Evolutionary conservation across 2,113 vertebrate genomes (phyloP), one percentile per base, ranked within the genome.

Genomic region (Strix uralensis): DNA sequence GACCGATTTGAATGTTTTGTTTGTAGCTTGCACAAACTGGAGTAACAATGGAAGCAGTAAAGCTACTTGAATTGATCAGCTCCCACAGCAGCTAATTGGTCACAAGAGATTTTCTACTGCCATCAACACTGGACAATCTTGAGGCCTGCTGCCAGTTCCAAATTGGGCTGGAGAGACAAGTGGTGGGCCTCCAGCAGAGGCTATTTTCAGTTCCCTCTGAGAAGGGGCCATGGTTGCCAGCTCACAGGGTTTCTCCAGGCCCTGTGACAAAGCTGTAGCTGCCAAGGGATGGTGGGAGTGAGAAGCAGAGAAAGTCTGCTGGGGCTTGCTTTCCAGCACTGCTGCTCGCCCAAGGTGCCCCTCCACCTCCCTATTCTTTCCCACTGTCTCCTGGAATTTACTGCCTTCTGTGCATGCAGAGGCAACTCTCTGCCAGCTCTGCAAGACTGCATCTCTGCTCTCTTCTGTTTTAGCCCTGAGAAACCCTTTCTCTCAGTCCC

Each of bases 111-210:
- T 59, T 83, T 46, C 55, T 62, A 13, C 22, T 7, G 8, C 69
- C 46, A 55, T 65, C 57, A 63, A 30, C 49, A 36, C 32, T 13
- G 66, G 52, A 49, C 67, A 81, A 30, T 47, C 69, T 34, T 34
- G 59, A 89, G 46, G 46, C 4, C 17, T 66, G 59, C 86, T 91
- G 55, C 29, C 59, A 51, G 46, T 17, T 63, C 80, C 72, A 89
- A 38, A 54, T 1, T 5, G 38, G 21, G 62, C 40, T 81, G 58
- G 42, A 83, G 30, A 67, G 7, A 63, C 5, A 42, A 66, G 51
- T 6, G 63, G 47, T 0, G 0, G n/a, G 12, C 0, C 2, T 8
- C 23, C 32, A 84, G n/a, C 19, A 86, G 61, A 30, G 22, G n/a
- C 15, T 71, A 27, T 25, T 81, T 67, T 46, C 42, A 63, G 1